Percentiles rank a stretch among this genome's conserved stretches.
Evolutionary conservation across 1,140 invertebrate genomes (phyloP).

Genomic region (Epicauta chinensis): DNA sequence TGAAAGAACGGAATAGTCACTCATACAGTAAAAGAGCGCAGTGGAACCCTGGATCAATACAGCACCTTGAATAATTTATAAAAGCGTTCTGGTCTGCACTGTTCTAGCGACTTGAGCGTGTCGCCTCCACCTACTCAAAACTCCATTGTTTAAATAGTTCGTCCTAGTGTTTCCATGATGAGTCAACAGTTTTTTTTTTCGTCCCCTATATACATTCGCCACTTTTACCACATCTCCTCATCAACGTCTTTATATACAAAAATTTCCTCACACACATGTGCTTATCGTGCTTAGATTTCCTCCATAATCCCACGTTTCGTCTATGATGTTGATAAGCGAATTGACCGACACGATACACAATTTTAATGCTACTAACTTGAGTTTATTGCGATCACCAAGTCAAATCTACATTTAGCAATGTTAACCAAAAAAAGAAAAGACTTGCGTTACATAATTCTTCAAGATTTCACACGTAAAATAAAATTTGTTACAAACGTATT

Average conservation of each 20-base stretch:
- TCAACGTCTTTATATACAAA: no score
- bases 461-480: no score
- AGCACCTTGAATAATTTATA: slow-evolving; percentile 40
- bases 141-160: slow-evolving; percentile 26
- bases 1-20: slow-evolving; percentile 18
- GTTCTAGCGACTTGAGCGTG: slow-evolving; percentile 30
- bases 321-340: slow-evolving; percentile 9
- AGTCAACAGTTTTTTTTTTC: slow-evolving; percentile 16
- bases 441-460: no score
- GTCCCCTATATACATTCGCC: slow-evolving; percentile 6
- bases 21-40: slow-evolving; percentile 24
- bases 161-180: slow-evolving; percentile 16
- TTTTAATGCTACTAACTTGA: slow-evolving; percentile 8
- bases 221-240: slow-evolving; percentile 15
- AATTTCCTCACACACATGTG: not conserved
- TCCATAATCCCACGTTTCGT: not conserved
- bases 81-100: slow-evolving; percentile 35
- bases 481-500: no score
- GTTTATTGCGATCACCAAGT: slow-evolving; percentile 2
- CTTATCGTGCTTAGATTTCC: slow-evolving; percentile 10
- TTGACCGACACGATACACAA: slow-evolving; percentile 13
- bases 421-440: no score
- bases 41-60: slow-evolving; percentile 37
- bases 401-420: slow-evolving; percentile 1
- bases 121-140: slow-evolving; percentile 18